Evolutionary conservation across 2,888 invertebrate species (phyloP).

Genomic region (Pyrrhia umbra): DNA sequence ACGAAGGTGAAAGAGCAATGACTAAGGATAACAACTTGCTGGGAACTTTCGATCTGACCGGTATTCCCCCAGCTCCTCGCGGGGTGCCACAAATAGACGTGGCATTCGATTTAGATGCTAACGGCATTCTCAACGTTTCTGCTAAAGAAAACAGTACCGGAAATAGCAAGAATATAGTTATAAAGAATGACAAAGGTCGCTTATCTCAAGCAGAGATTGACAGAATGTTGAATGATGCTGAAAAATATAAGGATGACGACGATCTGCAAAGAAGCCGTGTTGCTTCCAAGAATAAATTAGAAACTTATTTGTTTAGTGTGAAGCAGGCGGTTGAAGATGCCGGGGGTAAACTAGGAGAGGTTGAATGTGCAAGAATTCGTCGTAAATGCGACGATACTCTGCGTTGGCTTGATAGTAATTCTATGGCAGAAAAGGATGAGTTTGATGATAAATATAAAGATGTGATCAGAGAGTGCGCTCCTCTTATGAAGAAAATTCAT

Average conservation of each 20-base stretch:
- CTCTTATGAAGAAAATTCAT: constrained; percentile 91
- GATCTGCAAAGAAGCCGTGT: constrained; percentile 92
- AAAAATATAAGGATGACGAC: constrained; percentile 93
- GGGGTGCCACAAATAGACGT: constrained; percentile 92
- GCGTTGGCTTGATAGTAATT: constrained; percentile 92
- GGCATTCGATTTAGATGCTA: constrained; percentile 94
- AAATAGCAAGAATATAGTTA: constrained; percentile 94
- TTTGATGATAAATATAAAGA: constrained; percentile 90
- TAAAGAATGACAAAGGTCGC: constrained; percentile 95
- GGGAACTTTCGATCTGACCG: constrained; percentile 91
- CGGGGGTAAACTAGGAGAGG: constrained; percentile 89
- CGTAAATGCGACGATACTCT: constrained; percentile 90
- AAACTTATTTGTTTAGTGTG: constrained; percentile 92
- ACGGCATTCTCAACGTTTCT: constrained; percentile 95
- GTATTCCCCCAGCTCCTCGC: constrained; percentile 92
- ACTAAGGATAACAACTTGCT: constrained; percentile 93
- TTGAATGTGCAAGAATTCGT: constrained; percentile 89
- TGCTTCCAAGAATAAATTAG: constrained; percentile 92
- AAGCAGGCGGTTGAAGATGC: constrained; percentile 92
- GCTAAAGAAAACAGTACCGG: constrained; percentile 92
- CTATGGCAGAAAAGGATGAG: constrained; percentile 92
- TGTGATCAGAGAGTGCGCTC: constrained; percentile 71
- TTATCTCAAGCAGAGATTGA: constrained; percentile 96
- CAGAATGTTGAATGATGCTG: constrained; percentile 94
- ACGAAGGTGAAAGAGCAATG: constrained; percentile 94